These are phyloP conservation scores for Lamellibrachia luymesi DNA, from an alignment of 1,140 invertebrate species.

Conservation along the genomic window DNA sequence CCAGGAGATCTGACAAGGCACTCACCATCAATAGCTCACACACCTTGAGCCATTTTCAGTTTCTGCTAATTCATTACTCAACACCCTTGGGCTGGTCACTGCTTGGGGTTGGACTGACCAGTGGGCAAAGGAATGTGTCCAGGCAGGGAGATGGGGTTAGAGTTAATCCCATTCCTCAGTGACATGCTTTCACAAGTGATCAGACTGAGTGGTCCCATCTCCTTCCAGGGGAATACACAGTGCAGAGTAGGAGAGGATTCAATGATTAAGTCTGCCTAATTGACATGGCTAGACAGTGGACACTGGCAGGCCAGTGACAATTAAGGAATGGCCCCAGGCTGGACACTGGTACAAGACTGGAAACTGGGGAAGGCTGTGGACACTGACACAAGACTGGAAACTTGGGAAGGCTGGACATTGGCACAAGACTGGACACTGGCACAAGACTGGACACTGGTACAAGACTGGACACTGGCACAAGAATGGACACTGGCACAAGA, in stretches of 20 bases:
- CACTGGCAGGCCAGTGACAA: not conserved
- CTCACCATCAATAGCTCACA: not conserved
- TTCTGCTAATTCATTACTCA: not conserved
- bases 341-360: not conserved
- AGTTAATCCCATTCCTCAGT: not conserved
- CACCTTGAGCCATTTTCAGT: not conserved
- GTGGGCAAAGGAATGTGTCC: not conserved
- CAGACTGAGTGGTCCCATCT: not conserved
- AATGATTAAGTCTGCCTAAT: not conserved
- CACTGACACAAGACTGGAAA: not conserved
- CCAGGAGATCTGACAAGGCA: not conserved
- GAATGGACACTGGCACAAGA: not conserved
- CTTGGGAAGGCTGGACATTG: too few species aligned
- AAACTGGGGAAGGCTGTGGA: not conserved
- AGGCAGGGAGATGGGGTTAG: not conserved
- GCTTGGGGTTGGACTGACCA: not conserved
- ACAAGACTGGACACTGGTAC: too few species aligned
- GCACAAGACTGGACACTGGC: too few species aligned
- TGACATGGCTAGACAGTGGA: not conserved
- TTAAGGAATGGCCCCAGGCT: not conserved
- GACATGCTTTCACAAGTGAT: not conserved
- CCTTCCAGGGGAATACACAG: not conserved
- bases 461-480: not conserved
- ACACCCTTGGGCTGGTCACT: not conserved
- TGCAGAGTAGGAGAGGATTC: not conserved